phyloP scores from a whole-genome alignment of 1,140 invertebrate genomes.

The Diachasma alloeum region DNA sequence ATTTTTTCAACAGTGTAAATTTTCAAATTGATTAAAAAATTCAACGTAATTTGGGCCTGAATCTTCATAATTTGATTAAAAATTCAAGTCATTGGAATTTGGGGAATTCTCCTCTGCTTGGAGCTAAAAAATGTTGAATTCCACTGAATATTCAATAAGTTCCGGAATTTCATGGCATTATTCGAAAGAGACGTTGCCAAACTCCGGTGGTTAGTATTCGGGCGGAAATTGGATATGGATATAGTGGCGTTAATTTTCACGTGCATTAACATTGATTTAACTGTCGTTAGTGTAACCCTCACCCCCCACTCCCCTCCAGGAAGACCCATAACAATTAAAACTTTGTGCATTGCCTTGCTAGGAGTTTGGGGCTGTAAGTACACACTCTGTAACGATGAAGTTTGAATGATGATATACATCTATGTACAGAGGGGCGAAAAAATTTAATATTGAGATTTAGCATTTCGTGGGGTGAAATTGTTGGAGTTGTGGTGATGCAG shows the following conservation, averaged over 20 bases:
- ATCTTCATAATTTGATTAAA: too few species aligned
- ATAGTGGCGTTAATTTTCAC: slow-evolving; percentile 5
- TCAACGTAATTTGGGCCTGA: too few species aligned
- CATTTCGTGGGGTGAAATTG: background rate
- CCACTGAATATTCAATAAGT: background rate
- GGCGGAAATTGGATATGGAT: background rate
- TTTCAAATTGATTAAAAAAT: too few species aligned
- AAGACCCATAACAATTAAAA: slow-evolving; percentile 49
- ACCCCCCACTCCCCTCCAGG: slow-evolving; percentile 19
- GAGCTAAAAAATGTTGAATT: too few species aligned
- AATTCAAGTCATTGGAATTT: too few species aligned
- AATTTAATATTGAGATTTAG: background rate
- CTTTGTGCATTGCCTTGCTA: slow-evolving; percentile 34
- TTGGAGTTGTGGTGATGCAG: background rate
- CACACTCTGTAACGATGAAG: slow-evolving; percentile 33
- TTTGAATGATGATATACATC: slow-evolving; percentile 43
- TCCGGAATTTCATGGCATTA: too few species aligned
- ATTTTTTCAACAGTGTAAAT: too few species aligned
- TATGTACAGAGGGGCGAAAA: background rate
- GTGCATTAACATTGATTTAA: slow-evolving; percentile 41
- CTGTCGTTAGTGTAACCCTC: slow-evolving; percentile 33
- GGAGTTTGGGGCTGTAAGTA: background rate
- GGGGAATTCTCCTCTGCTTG: too few species aligned
- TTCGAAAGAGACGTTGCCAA: too few species aligned
- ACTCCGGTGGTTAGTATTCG: background rate